Evolutionary conservation across 2,888 invertebrate species (phyloP).

Genomic region (Lepidonotus clava): DNA sequence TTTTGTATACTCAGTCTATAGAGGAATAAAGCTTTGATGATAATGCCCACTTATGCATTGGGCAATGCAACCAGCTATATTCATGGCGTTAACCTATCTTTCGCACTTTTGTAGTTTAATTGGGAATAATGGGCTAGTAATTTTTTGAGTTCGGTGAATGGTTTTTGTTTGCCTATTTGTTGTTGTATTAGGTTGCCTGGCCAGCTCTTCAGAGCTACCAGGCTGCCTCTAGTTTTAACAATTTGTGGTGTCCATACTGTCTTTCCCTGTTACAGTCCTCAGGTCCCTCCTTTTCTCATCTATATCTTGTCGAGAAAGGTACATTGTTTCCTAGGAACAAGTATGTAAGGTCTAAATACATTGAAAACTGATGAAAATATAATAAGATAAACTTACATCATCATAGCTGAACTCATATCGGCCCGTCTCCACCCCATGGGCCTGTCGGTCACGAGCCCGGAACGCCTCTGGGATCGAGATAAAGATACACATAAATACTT

Average conservation of each 20-base stretch:
- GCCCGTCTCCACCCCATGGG: constrained; percentile 72
- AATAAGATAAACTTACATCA: constrained; percentile 71
- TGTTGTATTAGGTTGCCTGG: no score
- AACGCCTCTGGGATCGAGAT: constrained; percentile 73
- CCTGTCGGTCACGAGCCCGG: constrained; percentile 70
- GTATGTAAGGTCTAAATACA: neutral
- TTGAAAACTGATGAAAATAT: neutral
- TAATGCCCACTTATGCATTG: no score
- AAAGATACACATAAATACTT: neutral
- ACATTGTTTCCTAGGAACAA: neutral
- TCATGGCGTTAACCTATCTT: no score
- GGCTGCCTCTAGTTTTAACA: neutral
- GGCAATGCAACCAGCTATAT: no score
- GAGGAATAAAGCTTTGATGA: no score
- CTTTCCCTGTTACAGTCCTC: neutral
- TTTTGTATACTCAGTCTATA: no score
- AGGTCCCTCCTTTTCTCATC: neutral
- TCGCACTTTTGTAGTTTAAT: no score
- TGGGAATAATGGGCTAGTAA: no score
- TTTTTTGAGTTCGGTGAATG: no score
- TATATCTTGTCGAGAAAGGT: neutral
- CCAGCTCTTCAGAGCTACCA: neutral
- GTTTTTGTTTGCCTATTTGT: no score
- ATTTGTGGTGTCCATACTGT: neutral
- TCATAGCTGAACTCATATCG: constrained; percentile 71